Base-by-base conservation (phyloP, 2,797 vertebrate genomes). In the Acanthiza pusilla region DNA sequence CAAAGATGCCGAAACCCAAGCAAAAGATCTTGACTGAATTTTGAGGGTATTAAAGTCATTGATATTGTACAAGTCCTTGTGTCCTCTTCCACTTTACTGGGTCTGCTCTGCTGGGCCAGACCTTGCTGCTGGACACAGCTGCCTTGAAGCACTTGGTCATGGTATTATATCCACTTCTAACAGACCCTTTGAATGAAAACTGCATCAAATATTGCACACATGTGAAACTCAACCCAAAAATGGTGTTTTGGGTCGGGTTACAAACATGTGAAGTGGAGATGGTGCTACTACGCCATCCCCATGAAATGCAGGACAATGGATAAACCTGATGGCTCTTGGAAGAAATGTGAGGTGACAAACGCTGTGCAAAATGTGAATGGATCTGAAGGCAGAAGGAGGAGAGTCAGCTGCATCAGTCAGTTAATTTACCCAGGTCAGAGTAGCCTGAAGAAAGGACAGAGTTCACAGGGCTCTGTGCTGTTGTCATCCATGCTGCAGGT, bases 271-370 rank as follows among this genome's bases (percentile, higher is more conserved):
- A 74, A 27, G 32, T 36, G 16, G 60, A 68, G 25, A 13, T 38
- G 70, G 72, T 7, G 12, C 21, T 45, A 8, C 55, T 15, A 16
- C 0, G 0, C 45, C 42, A 47, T 8, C 32, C 26, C 29, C 1
- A 2, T 8, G 75, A 79, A 88, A 92, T 6, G 14, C 25, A 57
- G 54, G 42, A 50, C 63, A 65, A 61, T 25, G 48, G 36, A 48
- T 73, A 62, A 73, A 55, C 61, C 40, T n/a, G 32, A 27, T 32
- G 12, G 42, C 27, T 67, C 57, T 71, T 55, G 34, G 23, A 81
- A 89, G 36, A 71, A 85, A 65, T 18, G 17, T 40, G 61, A 91
- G 79, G 30, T 27, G 57, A 40, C 27, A 38, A 89, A 43, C 11
- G 1, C 26, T 40, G 32, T 6, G 27, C 36, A 53, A 95, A 86